Percentiles rank a stretch among this genome's conserved stretches.
phyloP scores from a whole-genome alignment of 2,888 invertebrate species.

The Allygus modestus region DNA sequence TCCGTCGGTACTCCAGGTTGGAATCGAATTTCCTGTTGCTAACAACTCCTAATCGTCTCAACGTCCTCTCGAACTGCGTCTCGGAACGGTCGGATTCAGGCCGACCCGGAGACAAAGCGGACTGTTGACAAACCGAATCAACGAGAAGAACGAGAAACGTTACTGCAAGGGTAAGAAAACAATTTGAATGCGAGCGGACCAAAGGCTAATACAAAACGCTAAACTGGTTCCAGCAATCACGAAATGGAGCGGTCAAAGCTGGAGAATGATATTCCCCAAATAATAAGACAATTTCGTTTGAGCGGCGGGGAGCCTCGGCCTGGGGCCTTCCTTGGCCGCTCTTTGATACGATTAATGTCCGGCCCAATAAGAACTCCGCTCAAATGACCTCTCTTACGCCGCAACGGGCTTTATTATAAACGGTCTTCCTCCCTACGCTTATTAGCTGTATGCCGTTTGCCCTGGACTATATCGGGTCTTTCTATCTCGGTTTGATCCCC shows the following conservation, averaged over 20 bases:
- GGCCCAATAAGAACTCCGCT: conserved; percentile 47
- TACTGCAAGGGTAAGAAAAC: conserved; percentile 54
- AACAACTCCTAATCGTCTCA: background rate
- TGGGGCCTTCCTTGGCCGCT: background rate
- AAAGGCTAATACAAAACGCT: conserved; percentile 55
- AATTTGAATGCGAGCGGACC: conserved; percentile 44
- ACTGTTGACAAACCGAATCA: background rate
- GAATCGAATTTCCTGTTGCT: background rate
- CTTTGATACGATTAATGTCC: conserved; percentile 55
- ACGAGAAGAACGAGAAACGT: conserved; percentile 27
- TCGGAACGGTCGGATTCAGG: too few relatives aligned
- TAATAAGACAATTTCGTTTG: conserved; percentile 56
- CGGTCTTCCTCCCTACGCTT: background rate
- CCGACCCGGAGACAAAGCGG: background rate
- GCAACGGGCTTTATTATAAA: conserved; percentile 47
- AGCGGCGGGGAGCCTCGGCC: conserved; percentile 28
- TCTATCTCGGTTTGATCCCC: background rate
- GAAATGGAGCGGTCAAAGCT: conserved; percentile 51
- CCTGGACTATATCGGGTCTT: background rate
- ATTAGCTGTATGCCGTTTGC: background rate
- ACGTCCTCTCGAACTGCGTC: background rate
- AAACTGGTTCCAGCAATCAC: conserved; percentile 52
- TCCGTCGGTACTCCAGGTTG: background rate
- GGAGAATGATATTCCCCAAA: conserved; percentile 55
- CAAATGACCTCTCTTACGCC: conserved; percentile 33